Evolutionary conservation across 2,888 invertebrate species (phyloP).

Genomic region (Sycophila texana): DNA sequence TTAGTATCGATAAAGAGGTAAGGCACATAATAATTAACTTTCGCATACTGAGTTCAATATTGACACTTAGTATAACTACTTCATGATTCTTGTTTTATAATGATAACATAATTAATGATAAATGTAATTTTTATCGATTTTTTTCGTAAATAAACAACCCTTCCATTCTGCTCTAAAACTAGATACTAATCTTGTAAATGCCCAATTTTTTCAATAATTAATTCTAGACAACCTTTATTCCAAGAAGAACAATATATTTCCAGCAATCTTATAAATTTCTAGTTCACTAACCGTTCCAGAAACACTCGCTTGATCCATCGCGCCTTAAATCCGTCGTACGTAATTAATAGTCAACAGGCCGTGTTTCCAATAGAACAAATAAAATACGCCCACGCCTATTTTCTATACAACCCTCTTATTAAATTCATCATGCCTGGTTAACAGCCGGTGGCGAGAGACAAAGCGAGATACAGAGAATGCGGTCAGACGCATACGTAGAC

Average conservation of each 20-base stretch:
- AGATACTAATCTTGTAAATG: too few species aligned
- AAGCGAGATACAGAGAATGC: constrained; percentile 31
- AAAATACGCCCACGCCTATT: background rate
- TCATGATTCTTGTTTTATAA: too few species aligned
- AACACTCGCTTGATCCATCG: background rate
- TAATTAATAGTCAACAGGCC: constrained; percentile 25
- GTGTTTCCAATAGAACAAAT: background rate
- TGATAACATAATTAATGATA: too few species aligned
- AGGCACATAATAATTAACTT: constrained; percentile 12
- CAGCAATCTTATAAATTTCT: too few species aligned
- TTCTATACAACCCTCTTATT: background rate
- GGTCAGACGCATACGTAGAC: constrained; percentile 21
- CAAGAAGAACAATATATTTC: too few species aligned
- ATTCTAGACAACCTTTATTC: too few species aligned
- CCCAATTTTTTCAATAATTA: too few species aligned
- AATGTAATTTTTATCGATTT: too few species aligned
- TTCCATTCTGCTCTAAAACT: too few species aligned
- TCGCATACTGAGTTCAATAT: background rate
- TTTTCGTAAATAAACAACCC: too few species aligned
- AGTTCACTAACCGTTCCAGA: background rate
- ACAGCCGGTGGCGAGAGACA: constrained; percentile 1
- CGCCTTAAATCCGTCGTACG: background rate
- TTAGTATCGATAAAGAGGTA: background rate
- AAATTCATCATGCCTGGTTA: background rate
- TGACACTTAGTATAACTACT: background rate